A percentile compares a stretch with the other conserved stretches of the same genome.
Evolutionary conservation across 2,113 vertebrate species (phyloP).

Genomic region (Callopanchax toddi): DNA sequence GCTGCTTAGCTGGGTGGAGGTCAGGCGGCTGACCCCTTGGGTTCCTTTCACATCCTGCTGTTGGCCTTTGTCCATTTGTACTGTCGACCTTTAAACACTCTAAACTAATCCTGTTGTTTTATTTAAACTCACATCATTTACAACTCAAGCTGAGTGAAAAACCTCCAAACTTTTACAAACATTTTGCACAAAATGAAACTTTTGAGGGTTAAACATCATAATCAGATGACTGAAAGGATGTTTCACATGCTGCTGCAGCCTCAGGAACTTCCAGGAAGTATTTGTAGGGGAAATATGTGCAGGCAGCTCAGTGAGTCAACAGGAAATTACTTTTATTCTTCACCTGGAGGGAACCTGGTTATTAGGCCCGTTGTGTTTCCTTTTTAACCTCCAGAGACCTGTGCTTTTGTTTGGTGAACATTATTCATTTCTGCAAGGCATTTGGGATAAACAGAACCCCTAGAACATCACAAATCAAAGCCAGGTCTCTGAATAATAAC

Average conservation of each 20-base stretch:
- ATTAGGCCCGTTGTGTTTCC: not conserved
- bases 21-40: not conserved
- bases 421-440: no score
- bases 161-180: no score
- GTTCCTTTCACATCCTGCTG: not conserved
- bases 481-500: no score
- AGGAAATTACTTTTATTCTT: not conserved
- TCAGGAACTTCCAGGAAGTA: not conserved
- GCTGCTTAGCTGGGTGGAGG: not conserved
- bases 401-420: no score
- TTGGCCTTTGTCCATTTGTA: no score
- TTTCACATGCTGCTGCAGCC: not conserved
- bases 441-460: no score
- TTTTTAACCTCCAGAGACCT: no score
- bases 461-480: no score
- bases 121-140: no score
- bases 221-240: not conserved
- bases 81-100: no score
- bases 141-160: no score
- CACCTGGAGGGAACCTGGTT: not conserved
- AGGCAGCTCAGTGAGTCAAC: not conserved
- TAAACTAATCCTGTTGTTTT: no score
- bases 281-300: not conserved
- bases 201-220: not conserved
- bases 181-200: not conserved